A percentile compares a stretch with the other conserved stretches of the same genome.
Conservation (phyloP, 2,888 invertebrate species). For the Mimachlamys varia region DNA sequence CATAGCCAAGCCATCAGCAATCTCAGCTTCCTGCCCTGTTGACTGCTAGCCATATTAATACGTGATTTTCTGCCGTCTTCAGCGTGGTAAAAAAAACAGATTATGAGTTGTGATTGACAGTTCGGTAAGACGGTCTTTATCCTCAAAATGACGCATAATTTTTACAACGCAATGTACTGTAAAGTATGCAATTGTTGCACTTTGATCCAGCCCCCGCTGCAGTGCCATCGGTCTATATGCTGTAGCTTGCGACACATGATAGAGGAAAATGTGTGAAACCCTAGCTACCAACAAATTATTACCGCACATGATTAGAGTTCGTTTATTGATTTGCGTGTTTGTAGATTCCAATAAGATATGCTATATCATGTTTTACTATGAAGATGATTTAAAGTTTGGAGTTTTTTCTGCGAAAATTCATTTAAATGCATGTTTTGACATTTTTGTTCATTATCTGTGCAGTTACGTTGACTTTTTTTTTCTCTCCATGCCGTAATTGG, state of each 20-base stretch:
- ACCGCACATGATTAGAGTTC: neutral
- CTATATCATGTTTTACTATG: neutral
- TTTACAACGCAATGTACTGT: neutral
- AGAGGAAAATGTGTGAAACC: neutral
- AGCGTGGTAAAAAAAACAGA: constrained; percentile 2
- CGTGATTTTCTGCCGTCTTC: neutral
- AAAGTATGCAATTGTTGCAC: neutral
- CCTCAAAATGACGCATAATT: neutral
- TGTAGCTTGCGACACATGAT: neutral
- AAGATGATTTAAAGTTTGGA: too few relatives aligned
- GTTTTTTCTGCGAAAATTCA: too few relatives aligned
- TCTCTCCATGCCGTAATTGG: too few relatives aligned
- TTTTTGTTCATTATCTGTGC: too few relatives aligned
- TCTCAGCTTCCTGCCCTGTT: constrained; percentile 11
- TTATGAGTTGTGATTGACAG: neutral
- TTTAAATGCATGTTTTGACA: too few relatives aligned
- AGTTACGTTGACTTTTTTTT: too few relatives aligned
- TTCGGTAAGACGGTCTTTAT: neutral
- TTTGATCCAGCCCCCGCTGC: neutral
- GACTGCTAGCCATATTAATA: constrained; percentile 24
- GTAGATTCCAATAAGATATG: neutral
- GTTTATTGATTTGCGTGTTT: neutral
- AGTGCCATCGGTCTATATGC: neutral
- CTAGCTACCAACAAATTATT: neutral
- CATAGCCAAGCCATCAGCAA: constrained; percentile 6